Conservation (phyloP, 2,888 invertebrate genomes). For the Agrypnus murinus region DNA sequence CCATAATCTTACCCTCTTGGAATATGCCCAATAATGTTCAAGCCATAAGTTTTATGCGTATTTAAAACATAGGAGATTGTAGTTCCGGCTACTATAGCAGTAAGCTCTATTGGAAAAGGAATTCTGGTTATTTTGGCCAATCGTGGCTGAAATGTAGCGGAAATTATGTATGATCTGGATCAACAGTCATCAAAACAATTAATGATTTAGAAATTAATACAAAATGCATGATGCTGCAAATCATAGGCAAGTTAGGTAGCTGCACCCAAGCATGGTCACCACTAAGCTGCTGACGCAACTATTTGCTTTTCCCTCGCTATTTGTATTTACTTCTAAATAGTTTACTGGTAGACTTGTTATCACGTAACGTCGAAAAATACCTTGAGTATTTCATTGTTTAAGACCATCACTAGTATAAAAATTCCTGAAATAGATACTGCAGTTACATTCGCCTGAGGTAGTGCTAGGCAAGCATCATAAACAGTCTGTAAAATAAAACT, state of each 20-base stretch:
- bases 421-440: constrained; percentile 81
- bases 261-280: no score
- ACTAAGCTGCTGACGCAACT: no score
- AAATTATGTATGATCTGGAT: no score
- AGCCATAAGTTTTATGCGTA: constrained; percentile 76
- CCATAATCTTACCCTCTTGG: constrained; percentile 87
- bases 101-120: constrained; percentile 89
- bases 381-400: constrained; percentile 86
- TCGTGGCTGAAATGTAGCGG: constrained; percentile 77
- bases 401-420: constrained; percentile 77
- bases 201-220: no score
- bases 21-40: constrained; percentile 83
- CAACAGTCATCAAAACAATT: no score
- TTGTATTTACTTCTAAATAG: no score
- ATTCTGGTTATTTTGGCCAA: constrained; percentile 79
- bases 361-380: no score
- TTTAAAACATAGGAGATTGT: constrained; percentile 77
- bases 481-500: constrained; percentile 72
- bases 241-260: no score
- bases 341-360: no score
- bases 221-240: no score
- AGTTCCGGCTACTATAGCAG: constrained; percentile 85
- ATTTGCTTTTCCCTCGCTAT: no score
- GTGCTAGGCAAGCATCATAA: constrained; percentile 72
- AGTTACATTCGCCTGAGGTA: constrained; percentile 77